Evolutionary conservation across 2,113 vertebrate species (phyloP), one percentile per base, ranked within the genome.

Genomic region (Ceyx margarethae): DNA sequence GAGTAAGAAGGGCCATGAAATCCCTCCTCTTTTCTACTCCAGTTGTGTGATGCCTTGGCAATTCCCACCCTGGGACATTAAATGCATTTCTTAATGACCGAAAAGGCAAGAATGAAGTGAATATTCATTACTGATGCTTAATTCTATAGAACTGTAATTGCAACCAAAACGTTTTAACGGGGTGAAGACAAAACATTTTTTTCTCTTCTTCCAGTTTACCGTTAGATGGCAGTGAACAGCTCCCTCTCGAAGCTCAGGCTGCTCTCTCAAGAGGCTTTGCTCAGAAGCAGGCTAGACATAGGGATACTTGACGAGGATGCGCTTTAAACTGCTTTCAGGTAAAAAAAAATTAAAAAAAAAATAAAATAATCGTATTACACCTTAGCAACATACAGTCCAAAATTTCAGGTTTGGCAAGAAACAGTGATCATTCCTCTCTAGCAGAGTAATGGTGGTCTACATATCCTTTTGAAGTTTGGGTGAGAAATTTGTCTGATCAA

Each of bases 221-320:
- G 35, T 91, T 89, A 96, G 95, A 71, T 95, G 94, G 94, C 94
- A 89, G 93, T 5, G 82, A 76, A 69, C 28, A 89, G 85, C 91
- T 89, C 93, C 40, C 12, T 57, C 46, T 51, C 64, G 57, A 16
- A 58, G 75, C 73, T 69, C 40, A 4, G 29, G 15, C 76, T 80
- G 37, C 12, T 8, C 22, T 21, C 25, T 1, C n/a, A 1, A 7
- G 46, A 25, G 35, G 33, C 54, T 68, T 68, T 45, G 45, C 19
- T 21, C 45, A 10, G 35, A 28, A 18, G 2, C 46, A 5, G 15
- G 20, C 13, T 23, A 2, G 23, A n/a, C 31, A 23, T 2, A 22
- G 5, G 1, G 8, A 0, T 11, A 20, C 25, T 31, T 48, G 29
- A n/a, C 1, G 2, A 42, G 19, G 9, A 11, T 53, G 42, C 7